Percentiles rank a stretch among this genome's conserved stretches.
Evolutionary conservation across 2,113 vertebrate species (phyloP).

Genomic region (Tichodroma muraria): DNA sequence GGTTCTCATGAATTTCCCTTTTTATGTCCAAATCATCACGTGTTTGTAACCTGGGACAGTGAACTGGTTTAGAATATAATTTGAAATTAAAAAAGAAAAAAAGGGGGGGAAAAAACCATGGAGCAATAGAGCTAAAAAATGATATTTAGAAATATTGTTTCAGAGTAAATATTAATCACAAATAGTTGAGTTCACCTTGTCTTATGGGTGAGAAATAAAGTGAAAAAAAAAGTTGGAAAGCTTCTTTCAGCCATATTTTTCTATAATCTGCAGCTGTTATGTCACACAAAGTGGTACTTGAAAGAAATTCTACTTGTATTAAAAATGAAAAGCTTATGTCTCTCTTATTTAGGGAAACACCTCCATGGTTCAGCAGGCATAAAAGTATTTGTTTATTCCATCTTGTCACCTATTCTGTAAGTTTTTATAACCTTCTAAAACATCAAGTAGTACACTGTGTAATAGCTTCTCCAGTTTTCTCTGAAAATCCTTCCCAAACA

Average conservation of each 20-base stretch:
- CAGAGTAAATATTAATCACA: not conserved
- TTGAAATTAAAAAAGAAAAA: not conserved
- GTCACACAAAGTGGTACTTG: not conserved
- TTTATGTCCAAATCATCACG: not conserved
- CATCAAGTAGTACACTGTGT: not conserved
- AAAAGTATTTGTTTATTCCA: not conserved
- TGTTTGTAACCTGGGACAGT: not conserved
- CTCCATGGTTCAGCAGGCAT: not conserved
- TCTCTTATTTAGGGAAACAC: not conserved
- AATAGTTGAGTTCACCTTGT: not conserved
- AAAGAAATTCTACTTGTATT: not conserved
- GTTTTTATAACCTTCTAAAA: not conserved
- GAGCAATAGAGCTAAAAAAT: not conserved
- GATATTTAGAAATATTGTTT: not conserved
- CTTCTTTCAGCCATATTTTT: not conserved
- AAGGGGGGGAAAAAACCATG: rapidly evolving
- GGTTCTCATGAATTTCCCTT: not conserved
- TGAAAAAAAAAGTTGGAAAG: not conserved
- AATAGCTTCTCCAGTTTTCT: not conserved
- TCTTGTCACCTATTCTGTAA: not conserved
- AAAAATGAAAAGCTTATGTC: not conserved
- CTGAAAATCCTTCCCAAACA: constrained; percentile 22
- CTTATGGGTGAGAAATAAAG: not conserved
- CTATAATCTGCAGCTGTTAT: not conserved
- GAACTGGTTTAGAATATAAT: not conserved